These are phyloP conservation scores for Chesias legatella DNA, from an alignment of 2,888 invertebrate species.

Conservation along the genomic window DNA sequence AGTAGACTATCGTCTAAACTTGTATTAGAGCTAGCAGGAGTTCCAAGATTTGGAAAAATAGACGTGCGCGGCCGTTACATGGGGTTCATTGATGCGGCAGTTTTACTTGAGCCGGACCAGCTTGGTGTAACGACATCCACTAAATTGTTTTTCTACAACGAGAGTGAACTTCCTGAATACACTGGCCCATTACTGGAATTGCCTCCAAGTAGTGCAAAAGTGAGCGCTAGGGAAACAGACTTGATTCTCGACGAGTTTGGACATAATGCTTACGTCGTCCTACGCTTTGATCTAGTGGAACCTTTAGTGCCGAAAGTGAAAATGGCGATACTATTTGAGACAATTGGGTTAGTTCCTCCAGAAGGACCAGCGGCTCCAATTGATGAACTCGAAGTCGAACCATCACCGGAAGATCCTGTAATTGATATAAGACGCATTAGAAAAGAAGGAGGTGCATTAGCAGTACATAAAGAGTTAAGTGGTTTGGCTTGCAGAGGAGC, in stretches of 20 bases:
- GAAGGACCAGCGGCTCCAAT: conserved; percentile 36
- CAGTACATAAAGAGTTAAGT: conserved; percentile 66
- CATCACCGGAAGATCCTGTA: conserved; percentile 40
- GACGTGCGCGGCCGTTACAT: conserved; percentile 63
- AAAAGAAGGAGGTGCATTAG: conserved; percentile 61
- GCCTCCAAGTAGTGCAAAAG: conserved; percentile 60
- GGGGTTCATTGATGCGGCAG: conserved; percentile 57
- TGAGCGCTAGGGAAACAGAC: conserved; percentile 48
- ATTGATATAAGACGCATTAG: conserved; percentile 57
- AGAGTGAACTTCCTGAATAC: conserved; percentile 43
- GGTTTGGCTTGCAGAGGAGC: conserved; percentile 51
- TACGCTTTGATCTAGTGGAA: conserved; percentile 60
- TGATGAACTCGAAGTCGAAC: conserved; percentile 43
- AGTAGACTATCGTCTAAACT: conserved; percentile 47
- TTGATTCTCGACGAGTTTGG: conserved; percentile 49
- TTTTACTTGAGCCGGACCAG: conserved; percentile 57
- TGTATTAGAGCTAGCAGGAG: conserved; percentile 64
- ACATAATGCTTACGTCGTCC: conserved; percentile 49
- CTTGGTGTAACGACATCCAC: conserved; percentile 50
- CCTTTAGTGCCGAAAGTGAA: conserved; percentile 51
- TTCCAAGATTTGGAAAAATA: conserved; percentile 56
- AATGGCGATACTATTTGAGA: conserved; percentile 47
- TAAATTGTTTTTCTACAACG: conserved; percentile 49
- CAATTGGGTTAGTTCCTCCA: conserved; percentile 47
- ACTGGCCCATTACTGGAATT: conserved; percentile 52